Percentiles rank a stretch among this genome's conserved stretches.
These are phyloP conservation scores for Epinephelus moara DNA, from an alignment of 2,113 vertebrate genomes.

Conservation along the genomic window DNA sequence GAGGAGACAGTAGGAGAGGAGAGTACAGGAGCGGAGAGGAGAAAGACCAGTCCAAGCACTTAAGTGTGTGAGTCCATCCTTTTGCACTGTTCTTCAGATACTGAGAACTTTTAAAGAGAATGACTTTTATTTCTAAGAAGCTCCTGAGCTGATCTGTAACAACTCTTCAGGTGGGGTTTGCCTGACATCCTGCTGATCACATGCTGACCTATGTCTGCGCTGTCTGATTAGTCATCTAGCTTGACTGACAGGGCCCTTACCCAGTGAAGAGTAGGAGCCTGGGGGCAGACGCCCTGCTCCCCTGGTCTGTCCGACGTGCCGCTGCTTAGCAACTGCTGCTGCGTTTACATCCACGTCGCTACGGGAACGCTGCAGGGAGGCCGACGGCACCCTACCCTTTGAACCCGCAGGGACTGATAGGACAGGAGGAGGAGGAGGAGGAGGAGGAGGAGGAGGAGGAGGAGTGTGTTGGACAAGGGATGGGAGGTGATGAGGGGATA, in stretches of 20 bases:
- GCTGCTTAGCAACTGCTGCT: constrained; percentile 91
- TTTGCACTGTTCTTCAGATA: not conserved
- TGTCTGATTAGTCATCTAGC: constrained; percentile 37
- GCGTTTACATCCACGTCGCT: constrained; percentile 97
- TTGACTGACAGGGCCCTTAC: constrained; percentile 81
- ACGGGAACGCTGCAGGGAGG: constrained; percentile 93
- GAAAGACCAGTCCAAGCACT: constrained; percentile 43
- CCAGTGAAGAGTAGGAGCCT: constrained; percentile 92
- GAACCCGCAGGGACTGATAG: constrained; percentile 86
- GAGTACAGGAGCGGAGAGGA: constrained; percentile 13
- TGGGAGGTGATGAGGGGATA: constrained; percentile 70
- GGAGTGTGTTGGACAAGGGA: constrained; percentile 54
- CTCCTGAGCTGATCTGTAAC: constrained; percentile 17
- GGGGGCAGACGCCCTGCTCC: constrained; percentile 86
- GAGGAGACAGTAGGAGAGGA: constrained; percentile 49
- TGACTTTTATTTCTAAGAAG: not conserved
- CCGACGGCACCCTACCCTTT: constrained; percentile 86
- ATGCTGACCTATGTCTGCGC: constrained; percentile 29
- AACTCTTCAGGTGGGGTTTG: constrained; percentile 2
- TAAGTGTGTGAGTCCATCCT: constrained; percentile 31
- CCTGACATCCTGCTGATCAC: constrained; percentile 28
- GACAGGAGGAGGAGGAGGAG: constrained; percentile 59
- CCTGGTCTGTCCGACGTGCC: constrained; percentile 86
- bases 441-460: constrained; percentile 43
- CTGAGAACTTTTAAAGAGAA: not conserved